A percentile compares a stretch with the other conserved stretches of the same genome.
phyloP scores from a whole-genome alignment of 1,140 invertebrate genomes.

The Melitaea cinxia region DNA sequence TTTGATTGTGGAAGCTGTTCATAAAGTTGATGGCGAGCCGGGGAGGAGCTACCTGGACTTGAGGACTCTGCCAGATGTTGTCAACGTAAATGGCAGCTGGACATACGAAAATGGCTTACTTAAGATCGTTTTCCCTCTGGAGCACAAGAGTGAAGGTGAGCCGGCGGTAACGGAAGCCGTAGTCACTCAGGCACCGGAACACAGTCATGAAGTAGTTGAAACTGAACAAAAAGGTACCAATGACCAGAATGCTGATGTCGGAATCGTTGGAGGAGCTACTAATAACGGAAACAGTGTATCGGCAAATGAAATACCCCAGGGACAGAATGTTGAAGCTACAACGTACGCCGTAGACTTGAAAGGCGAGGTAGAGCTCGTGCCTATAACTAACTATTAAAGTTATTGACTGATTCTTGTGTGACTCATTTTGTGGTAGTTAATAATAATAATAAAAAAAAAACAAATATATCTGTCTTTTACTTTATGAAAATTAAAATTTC shows the following conservation, averaged over 20 bases:
- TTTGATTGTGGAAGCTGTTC: slow-evolving; percentile 38
- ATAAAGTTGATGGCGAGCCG: neutral
- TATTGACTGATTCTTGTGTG: neutral
- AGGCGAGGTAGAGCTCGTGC: slow-evolving; percentile 39
- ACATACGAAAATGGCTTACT: slow-evolving; percentile 20
- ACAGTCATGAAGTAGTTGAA: slow-evolving; percentile 15
- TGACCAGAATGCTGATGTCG: neutral
- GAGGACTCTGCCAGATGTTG: slow-evolving; percentile 19
- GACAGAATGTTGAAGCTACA: slow-evolving; percentile 35
- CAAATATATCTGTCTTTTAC: too few species aligned
- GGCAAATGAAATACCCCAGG: slow-evolving; percentile 35
- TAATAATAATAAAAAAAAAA: too few species aligned
- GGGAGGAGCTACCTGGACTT: slow-evolving; percentile 21
- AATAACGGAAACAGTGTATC: slow-evolving; percentile 14
- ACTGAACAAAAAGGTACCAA: neutral
- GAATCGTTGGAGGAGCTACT: slow-evolving; percentile 24
- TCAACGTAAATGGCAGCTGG: slow-evolving; percentile 18
- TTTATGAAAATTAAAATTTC: too few species aligned
- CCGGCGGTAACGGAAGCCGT: neutral
- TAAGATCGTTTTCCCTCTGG: slow-evolving; percentile 16
- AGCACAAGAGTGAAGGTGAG: neutral
- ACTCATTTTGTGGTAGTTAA: too few species aligned
- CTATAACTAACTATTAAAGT: slow-evolving; percentile 1
- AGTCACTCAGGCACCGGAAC: slow-evolving; percentile 5
- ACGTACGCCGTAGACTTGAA: slow-evolving; percentile 44